Base-by-base conservation (phyloP, 2,113 vertebrate genomes). In the Thamnaconus septentrionalis region DNA sequence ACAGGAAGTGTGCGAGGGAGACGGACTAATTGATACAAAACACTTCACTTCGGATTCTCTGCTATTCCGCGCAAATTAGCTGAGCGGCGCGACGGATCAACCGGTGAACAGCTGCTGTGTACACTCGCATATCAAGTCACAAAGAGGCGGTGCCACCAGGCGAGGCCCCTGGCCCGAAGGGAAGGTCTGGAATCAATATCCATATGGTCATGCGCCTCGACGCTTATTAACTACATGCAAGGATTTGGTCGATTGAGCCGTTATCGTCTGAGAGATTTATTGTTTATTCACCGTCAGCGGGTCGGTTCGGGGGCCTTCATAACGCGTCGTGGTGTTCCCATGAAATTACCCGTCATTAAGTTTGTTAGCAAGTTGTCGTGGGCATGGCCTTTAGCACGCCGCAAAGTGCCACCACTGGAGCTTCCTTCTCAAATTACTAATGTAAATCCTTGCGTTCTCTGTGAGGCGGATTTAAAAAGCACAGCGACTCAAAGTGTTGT, bases 261-360 rank as follows among this genome's bases (percentile, higher is more conserved):
- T 31, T 31, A 31, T 31, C 18, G 18, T 31, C 18, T 31, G 18
- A 31, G 18, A 31, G 18, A 31, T 31, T 31, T 31, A 31, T 31
- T 31, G 18, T 2, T 31, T 31, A 31, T 31, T 31, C 18, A 31
- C 18, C 18, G 18, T 31, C 18, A 31, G 18, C 18, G 2, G 18
- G 18, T 31, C 18, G 18, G 18, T 31, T 31, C 18, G 18, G 18
- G 18, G 2, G 43, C 60, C 59, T 64, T 40, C 42, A 58, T 43
- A 64, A 53, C 50, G 41, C 41, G 48, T 49, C 46, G 44, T 47
- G 42, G 65, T 45, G 52, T 64, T 75, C 43, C 53, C 62, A 4
- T 74, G 72, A 59, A 56, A 67, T 66, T 64, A 66, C 53, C 43
- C 57, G 57, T 56, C 61, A 63, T 83, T 66, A 55, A 31, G 45